These are phyloP conservation scores for Tapirus indicus DNA, from an alignment of 2,797 vertebrate species.

Conservation along the genomic window DNA sequence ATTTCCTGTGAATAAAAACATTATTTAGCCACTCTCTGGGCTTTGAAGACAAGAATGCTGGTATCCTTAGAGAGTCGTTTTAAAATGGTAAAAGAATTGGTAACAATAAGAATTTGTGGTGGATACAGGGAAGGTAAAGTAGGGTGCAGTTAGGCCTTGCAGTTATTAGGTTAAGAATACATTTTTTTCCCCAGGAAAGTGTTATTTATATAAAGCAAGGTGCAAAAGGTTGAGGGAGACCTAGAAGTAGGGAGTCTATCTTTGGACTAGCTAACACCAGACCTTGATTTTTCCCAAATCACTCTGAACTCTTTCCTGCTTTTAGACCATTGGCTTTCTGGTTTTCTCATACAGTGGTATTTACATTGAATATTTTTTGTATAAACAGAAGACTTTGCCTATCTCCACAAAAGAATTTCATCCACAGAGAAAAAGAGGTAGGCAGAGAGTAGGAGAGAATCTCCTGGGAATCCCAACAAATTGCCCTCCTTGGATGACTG, in stretches of 20 bases:
- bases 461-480: neutral
- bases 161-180: neutral
- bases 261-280: neutral
- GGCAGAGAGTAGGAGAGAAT: neutral
- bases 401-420: neutral
- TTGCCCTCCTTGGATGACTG: neutral
- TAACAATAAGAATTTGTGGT: neutral
- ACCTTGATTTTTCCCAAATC: neutral
- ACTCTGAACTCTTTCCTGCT: neutral
- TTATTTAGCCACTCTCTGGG: neutral
- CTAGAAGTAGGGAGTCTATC: neutral
- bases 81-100: neutral
- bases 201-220: neutral
- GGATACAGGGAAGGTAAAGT: neutral
- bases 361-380: neutral
- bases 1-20: neutral
- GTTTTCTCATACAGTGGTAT: neutral
- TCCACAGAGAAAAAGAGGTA: neutral
- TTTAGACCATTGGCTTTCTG: neutral
- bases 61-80: neutral
- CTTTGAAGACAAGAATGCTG: neutral
- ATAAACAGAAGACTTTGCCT: neutral
- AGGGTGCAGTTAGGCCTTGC: neutral
- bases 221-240: neutral
- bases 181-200: neutral